Base-by-base conservation (phyloP, 2,797 vertebrate species). In the Crenichthys baileyi region DNA sequence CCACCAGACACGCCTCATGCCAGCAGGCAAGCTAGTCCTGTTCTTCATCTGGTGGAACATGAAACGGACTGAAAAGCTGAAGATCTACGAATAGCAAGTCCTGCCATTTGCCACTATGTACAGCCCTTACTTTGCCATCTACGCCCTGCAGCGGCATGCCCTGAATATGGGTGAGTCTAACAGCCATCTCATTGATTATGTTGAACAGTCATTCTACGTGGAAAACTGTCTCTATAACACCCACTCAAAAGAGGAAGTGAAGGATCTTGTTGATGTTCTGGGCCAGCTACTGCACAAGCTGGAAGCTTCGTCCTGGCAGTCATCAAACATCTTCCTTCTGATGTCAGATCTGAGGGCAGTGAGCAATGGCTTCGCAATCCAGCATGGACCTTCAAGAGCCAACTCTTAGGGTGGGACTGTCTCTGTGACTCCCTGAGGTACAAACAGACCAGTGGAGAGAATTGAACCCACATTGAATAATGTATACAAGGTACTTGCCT, bases 401-500 rank as follows among this genome's bases (percentile, higher is more conserved):
- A 76, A 79, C 60, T 26, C 65, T 72, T 13, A 68, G 3, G 20
- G 4, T 73, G 77, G 79, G 73, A 82, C 3, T 82, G 70, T 11
- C 68, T 74, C 36, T 4, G 7, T 29, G 76, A 83, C 44, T 46
- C 73, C 60, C 9, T 84, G 26, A 73, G 24, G 11, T 85, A 82
- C 48, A 79, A 79, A 71, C 73, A 41, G n/a, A 74, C 50, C 36
- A 0, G 70, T 61, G 20, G 41, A 70, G 22, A 29, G 51, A 53
- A 70, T 53, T 7, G 73, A 77, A 48, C 70, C 63, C 55, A 82
- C 80, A 2, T 3, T 81, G n/a, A 75, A 76, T 36, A 81, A 70
- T 0, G 44, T 85, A 6, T 79, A 85, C 36, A 81, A 70, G 22
- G 56, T 82, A 68, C 81, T 76, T 5, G 50, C 78, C 24, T 73